Evolutionary conservation across 2,888 invertebrate species (phyloP).

Genomic region (Lycia hirtaria): DNA sequence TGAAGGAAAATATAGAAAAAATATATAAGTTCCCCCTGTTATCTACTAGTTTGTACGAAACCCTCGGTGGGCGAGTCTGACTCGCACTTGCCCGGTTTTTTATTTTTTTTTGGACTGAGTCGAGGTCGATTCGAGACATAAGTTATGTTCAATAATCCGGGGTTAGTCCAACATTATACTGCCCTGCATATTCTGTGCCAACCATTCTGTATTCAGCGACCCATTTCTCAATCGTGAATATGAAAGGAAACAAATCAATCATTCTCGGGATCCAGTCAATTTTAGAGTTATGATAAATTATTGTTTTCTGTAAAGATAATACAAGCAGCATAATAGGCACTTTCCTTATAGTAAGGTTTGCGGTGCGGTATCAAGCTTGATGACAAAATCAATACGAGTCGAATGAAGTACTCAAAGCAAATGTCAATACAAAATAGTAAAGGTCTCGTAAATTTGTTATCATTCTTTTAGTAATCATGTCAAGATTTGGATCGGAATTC

Average conservation of each 20-base stretch:
- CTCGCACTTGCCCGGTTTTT: too few species aligned
- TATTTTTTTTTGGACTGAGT: too few species aligned
- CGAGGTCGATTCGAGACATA: too few species aligned
- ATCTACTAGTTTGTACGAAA: too few species aligned
- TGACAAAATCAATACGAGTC: conserved; percentile 41
- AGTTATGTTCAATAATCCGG: too few species aligned
- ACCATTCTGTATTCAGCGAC: conserved; percentile 45
- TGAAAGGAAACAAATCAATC: conserved; percentile 59
- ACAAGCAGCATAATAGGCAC: conserved; percentile 9
- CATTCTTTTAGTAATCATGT: conserved; percentile 9
- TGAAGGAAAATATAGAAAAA: too few species aligned
- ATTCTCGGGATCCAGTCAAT: conserved; percentile 40
- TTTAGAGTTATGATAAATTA: conserved; percentile 57
- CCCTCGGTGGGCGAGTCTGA: too few species aligned
- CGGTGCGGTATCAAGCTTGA: conserved; percentile 32
- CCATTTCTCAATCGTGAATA: conserved; percentile 56
- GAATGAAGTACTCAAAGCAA: conserved; percentile 14
- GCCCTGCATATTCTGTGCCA: conserved; percentile 20
- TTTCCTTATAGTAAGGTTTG: conserved; percentile 8
- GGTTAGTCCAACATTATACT: too few species aligned
- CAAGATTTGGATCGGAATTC: not conserved
- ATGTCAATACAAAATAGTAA: conserved; percentile 21
- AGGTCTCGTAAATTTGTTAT: conserved; percentile 13
- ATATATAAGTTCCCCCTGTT: too few species aligned
- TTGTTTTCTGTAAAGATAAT: conserved; percentile 47